Base-by-base conservation (phyloP, 1,140 invertebrate species). In the Ericerus pela region DNA sequence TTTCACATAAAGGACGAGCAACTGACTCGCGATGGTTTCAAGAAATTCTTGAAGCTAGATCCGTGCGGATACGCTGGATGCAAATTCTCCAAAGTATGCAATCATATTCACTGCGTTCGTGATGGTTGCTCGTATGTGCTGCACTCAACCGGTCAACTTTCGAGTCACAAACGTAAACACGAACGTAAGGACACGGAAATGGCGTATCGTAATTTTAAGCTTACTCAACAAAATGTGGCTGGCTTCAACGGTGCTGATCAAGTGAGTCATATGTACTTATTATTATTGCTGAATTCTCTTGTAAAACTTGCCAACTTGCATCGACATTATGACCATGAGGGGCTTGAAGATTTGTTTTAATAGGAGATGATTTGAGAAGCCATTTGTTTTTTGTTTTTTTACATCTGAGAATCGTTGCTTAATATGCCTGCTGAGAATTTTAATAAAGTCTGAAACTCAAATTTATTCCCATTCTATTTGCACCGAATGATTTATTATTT, bases 1-100 rank as follows among this genome's bases (percentile, higher is more conserved):
- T 97, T 96, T 65, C 95, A 98, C 70, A 90, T 96, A 63, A 96
- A 96, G 71, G 93, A 98, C 70, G 92, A 96, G 66, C 88, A 96
- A 62, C 72, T 97, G 29, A 85, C 85, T 11, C 82, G 89, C 60
- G 95, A 97, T 68, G 94, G 94, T 2, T 98, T 97, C 73, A 96
- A 96, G 68, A 98, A 98, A 69, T 97, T 96, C 67, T 92, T 97
- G 81, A 97, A 97, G 68, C 93, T 92, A 61, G 94, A 98, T 68
- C 76, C 79, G 0, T 97, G 95, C 66, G 81, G 84, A 0, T 97
- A 89, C 69, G 79, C 87, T 27, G 84, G 82, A 56, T 98, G 95
- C 69, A 78, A 86, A 38, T 96, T 95, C 70, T 95, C 91, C 2
- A 79, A 86, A 33, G 85, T 93, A 27, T 93, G 88, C 76, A 98